phyloP scores from a whole-genome alignment of 1,140 invertebrate genomes.

The Drosophila persimilis region DNA sequence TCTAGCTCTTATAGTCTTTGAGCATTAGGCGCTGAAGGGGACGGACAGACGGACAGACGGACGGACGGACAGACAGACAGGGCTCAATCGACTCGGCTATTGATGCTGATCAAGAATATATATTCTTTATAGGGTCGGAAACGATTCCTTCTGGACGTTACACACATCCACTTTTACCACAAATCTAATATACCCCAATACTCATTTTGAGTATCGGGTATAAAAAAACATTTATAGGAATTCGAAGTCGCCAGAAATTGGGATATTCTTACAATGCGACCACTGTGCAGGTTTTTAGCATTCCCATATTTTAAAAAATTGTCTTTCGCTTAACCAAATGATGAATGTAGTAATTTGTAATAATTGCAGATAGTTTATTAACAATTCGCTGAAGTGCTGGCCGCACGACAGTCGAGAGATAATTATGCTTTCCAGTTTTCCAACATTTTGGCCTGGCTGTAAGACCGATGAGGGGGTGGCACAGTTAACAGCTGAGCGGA shows the following conservation, averaged over 20 bases:
- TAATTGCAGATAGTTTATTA: conserved; percentile 28
- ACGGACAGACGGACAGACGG: no score
- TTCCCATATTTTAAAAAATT: conserved; percentile 14
- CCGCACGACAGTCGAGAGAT: not conserved
- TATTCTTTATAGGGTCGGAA: no score
- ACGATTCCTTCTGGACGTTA: no score
- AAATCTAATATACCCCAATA: no score
- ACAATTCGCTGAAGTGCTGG: conserved; percentile 1
- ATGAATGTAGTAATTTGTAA: conserved; percentile 22
- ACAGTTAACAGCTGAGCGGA: conserved; percentile 40
- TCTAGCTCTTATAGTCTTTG: no score
- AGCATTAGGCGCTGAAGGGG: no score
- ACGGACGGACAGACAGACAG: no score
- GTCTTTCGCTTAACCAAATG: no score
- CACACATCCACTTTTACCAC: no score
- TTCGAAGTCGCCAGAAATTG: not conserved
- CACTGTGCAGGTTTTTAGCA: not conserved
- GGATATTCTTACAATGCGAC: conserved; percentile 86
- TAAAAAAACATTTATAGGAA: conserved; percentile 55
- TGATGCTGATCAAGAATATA: no score
- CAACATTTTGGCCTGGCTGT: conserved; percentile 59
- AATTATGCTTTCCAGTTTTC: conserved; percentile 12
- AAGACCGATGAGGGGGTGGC: conserved; percentile 20
- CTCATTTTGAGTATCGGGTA: no score
- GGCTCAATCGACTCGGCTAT: no score